Percentiles rank a stretch among this genome's conserved stretches.
Conservation (phyloP, 2,113 vertebrate genomes). For the Bucco capensis region DNA sequence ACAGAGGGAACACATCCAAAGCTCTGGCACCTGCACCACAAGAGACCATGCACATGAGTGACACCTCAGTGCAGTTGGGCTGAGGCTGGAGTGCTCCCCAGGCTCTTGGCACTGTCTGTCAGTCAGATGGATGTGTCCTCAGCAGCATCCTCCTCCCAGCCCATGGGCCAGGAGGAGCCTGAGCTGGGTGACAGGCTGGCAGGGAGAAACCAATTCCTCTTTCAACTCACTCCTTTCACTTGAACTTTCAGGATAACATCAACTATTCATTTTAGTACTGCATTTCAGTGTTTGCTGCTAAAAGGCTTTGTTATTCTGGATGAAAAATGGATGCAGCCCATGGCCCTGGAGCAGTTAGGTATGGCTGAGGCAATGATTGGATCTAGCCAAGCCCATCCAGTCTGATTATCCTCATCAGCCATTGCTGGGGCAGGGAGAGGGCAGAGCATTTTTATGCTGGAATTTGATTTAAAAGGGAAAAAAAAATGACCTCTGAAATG, state of each 20-base stretch:
- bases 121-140: too few relatives aligned
- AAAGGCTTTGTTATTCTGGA: background rate
- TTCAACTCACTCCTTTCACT: background rate
- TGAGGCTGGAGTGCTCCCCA: background rate
- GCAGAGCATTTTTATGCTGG: background rate
- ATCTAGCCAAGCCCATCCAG: background rate
- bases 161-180: too few relatives aligned
- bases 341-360: background rate
- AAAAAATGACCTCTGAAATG: background rate
- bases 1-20: background rate
- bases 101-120: fast-evolving
- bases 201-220: background rate
- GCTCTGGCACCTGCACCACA: background rate
- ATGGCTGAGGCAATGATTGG: background rate
- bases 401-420: background rate
- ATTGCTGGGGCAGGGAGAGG: background rate
- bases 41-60: background rate
- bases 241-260: background rate
- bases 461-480: background rate
- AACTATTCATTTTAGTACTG: slow-evolving; percentile 12
- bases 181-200: background rate
- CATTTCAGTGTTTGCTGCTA: background rate
- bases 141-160: background rate
- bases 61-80: too few relatives aligned
- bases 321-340: background rate